A percentile compares a stretch with the other conserved stretches of the same genome.
Conservation (phyloP, 2,888 invertebrate species). For the Rhimphoctona megacephalus region DNA sequence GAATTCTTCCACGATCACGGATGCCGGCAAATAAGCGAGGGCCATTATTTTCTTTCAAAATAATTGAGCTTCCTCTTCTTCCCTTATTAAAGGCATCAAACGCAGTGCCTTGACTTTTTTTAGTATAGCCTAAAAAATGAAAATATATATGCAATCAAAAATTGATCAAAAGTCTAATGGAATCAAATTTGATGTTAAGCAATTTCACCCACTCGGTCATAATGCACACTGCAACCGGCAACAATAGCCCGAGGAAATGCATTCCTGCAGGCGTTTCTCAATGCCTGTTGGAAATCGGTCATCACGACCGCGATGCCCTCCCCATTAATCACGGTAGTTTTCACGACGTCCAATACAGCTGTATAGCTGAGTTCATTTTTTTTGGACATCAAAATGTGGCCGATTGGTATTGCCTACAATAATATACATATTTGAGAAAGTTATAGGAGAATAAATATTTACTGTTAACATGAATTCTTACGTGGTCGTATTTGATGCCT, state of each 20-base stretch:
- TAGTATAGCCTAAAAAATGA: constrained; percentile 14
- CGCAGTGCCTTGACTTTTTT: constrained; percentile 2
- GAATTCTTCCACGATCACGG: constrained; percentile 7
- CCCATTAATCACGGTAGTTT: constrained; percentile 8
- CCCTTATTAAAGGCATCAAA: not conserved
- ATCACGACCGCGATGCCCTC: constrained; percentile 8
- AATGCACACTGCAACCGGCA: constrained; percentile 48
- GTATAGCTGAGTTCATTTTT: constrained; percentile 32
- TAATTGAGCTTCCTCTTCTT: constrained; percentile 27
- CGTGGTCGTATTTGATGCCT: constrained; percentile 43
- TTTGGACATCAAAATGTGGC: constrained; percentile 33
- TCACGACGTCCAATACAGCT: constrained; percentile 14
- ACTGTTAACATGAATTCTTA: constrained; percentile 20
- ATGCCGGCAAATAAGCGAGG: constrained; percentile 52
- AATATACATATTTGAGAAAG: constrained; percentile 4
- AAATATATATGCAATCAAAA: constrained; percentile 9
- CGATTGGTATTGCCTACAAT: constrained; percentile 48
- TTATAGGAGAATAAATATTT: constrained; percentile 5
- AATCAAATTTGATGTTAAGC: not conserved
- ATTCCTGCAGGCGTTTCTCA: constrained; percentile 29
- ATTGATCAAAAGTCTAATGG: not conserved
- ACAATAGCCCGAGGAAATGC: constrained; percentile 23
- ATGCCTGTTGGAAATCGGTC: constrained; percentile 40
- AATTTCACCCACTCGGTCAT: constrained; percentile 19
- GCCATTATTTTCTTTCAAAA: constrained; percentile 57